These are phyloP conservation scores for Melieria picta DNA, from an alignment of 2,888 invertebrate genomes.

Conservation along the genomic window DNA sequence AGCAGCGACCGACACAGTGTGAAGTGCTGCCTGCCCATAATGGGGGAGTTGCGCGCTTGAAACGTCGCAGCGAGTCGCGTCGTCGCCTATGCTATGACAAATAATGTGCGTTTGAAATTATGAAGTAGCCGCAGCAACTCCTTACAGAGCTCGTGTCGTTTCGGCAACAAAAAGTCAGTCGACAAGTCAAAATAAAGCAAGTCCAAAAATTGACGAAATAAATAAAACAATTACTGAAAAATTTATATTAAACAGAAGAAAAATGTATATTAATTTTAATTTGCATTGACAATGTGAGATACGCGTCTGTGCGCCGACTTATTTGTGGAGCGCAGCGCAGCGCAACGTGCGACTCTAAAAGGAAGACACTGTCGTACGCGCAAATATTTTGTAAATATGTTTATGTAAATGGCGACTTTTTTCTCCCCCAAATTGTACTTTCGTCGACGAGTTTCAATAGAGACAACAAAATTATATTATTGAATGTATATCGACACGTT, in stretches of 20 bases:
- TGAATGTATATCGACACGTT: too few relatives aligned
- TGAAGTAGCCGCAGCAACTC: conserved; percentile 25
- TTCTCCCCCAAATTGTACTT: too few relatives aligned
- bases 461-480: too few relatives aligned
- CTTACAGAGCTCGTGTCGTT: conserved; percentile 20
- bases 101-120: conserved; percentile 26
- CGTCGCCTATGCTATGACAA: neutral
- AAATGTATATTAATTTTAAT: neutral
- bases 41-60: conserved; percentile 26
- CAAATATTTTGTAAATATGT: conserved; percentile 36
- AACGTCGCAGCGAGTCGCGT: too few relatives aligned
- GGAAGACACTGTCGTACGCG: conserved; percentile 36
- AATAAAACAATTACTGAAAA: neutral
- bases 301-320: conserved; percentile 16
- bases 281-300: too few relatives aligned
- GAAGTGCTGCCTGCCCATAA: conserved; percentile 17
- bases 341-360: conserved; percentile 9
- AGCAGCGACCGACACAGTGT: neutral
- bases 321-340: conserved; percentile 13
- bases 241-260: neutral
- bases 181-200: neutral
- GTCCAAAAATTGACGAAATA: neutral
- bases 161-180: neutral
- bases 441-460: too few relatives aligned
- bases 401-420: too few relatives aligned